A percentile compares a stretch with the other conserved stretches of the same genome.
Conservation (phyloP, 2,888 invertebrate genomes). For the Cantharis flavilabris region DNA sequence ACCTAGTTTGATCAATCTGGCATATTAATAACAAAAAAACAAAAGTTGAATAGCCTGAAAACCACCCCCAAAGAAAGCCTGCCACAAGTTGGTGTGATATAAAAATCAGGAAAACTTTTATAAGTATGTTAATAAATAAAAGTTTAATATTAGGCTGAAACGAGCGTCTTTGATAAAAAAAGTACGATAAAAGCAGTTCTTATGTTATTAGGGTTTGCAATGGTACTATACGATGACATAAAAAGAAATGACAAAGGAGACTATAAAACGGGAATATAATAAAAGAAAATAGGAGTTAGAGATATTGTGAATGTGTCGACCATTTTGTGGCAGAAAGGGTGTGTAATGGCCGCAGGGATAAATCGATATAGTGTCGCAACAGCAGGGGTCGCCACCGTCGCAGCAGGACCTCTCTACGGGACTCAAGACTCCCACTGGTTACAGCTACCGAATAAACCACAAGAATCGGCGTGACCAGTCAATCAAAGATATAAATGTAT, state of each 20-base stretch:
- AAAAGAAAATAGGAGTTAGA: slow-evolving; percentile 28
- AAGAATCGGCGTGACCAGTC: slow-evolving; percentile 35
- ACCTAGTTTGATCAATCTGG: neutral
- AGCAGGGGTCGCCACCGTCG: slow-evolving; percentile 53
- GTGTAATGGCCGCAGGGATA: slow-evolving; percentile 41
- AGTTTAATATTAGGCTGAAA: neutral
- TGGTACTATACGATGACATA: slow-evolving; percentile 26
- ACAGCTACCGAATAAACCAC: slow-evolving; percentile 34
- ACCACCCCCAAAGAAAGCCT: neutral
- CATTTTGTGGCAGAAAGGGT: slow-evolving; percentile 36
- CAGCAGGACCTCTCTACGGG: slow-evolving; percentile 49
- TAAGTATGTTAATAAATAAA: neutral
- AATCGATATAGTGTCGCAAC: slow-evolving; percentile 51
- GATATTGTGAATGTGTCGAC: slow-evolving; percentile 37
- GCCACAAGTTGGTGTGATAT: neutral
- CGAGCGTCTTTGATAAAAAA: slow-evolving; percentile 8
- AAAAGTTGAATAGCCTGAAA: too few species aligned
- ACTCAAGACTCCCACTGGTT: slow-evolving; percentile 39
- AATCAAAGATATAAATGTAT: slow-evolving; percentile 27
- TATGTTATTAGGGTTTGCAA: slow-evolving; percentile 9
- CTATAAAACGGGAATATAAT: slow-evolving; percentile 23
- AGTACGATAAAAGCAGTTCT: slow-evolving; percentile 25
- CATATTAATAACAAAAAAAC: too few species aligned
- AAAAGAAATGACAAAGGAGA: slow-evolving; percentile 17
- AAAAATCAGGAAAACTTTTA: neutral